A percentile compares a stretch with the other conserved stretches of the same genome.
Evolutionary conservation across 2,113 vertebrate genomes (phyloP).

Genomic region (Dolichallabes microphthalmus): DNA sequence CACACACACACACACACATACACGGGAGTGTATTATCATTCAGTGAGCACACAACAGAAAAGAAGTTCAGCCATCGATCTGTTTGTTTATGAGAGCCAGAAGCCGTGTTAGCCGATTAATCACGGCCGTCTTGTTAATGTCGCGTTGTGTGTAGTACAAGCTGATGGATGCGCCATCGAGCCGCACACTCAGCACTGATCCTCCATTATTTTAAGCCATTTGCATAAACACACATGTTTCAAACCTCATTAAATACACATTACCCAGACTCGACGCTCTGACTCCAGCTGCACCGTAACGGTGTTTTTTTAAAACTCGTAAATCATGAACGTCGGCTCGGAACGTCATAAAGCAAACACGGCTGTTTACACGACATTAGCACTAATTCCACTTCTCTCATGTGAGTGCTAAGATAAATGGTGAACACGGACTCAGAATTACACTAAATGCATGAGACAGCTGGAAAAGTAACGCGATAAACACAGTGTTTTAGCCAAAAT

Average conservation of each 20-base stretch:
- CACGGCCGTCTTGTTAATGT: constrained; percentile 1
- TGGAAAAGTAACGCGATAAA: background rate
- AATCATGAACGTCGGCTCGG: background rate
- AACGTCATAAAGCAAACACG: background rate
- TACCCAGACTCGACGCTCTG: background rate
- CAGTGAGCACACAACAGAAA: background rate
- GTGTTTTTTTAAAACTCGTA: background rate
- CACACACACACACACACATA: background rate
- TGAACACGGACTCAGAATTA: background rate
- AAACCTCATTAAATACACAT: constrained; percentile 2
- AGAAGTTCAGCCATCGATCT: background rate
- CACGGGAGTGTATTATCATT: background rate
- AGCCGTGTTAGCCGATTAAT: constrained; percentile 3
- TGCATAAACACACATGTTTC: background rate
- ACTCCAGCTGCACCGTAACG: constrained; percentile 6
- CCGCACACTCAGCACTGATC: background rate
- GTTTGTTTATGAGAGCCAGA: background rate
- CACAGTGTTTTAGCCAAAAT: background rate
- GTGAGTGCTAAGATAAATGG: background rate
- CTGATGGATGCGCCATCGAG: constrained; percentile 1
- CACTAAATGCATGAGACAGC: too few species aligned
- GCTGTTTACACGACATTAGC: background rate
- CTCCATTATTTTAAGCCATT: background rate
- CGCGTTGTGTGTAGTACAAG: background rate
- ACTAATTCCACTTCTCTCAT: background rate